Evolutionary conservation across 2,113 vertebrate genomes (phyloP), one percentile per base, ranked within the genome.

Genomic region (Perccottus glenii): DNA sequence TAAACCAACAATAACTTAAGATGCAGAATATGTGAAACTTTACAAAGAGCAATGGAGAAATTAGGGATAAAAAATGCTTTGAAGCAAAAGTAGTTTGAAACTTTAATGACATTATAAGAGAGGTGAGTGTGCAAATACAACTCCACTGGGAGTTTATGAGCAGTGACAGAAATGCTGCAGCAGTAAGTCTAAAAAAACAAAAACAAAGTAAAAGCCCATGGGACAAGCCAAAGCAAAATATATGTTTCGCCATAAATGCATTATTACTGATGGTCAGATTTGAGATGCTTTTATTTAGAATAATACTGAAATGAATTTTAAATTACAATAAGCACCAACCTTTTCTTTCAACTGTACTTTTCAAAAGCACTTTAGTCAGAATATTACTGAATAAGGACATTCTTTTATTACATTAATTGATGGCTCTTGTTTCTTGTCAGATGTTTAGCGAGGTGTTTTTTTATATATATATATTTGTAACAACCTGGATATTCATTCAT

Each of bases 191-290:
- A 53, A 9, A 43, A 42, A 58, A 43, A 43, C 1, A 43, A 6
- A 43, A 43, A n/a, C n/a, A n/a, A 43, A 43, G 14, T 14, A 45
- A 66, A 59, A 71, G 46, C 81, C 44, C 49, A 15, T 14, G 62
- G 74, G 62, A 80, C 19, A 27, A 60, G 63, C 55, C 45, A 64
- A 38, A 52, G 47, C n/a, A 55, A 45, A 71, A 35, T 52, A 63
- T 67, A 56, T 45, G 73, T 70, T 72, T 60, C 53, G 35, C 11
- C 11, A 35, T 14, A 35, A 10, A 14, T 2, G 11, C 8, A 27
- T 4, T 49, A 9, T 51, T 27, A 51, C 19, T 9, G 49, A 51
- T 11, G 6, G 27, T 2, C 14, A 36, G 12, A 2, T 27, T 27
- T 27, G 3, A 27, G 19, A 3, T 27, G 1, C 1, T 27, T 27